A percentile compares a stretch with the other conserved stretches of the same genome.
Conservation (phyloP, 37 sponge, comb jelly and placozoan species). For the Mnemiopsis leidyi region DNA sequence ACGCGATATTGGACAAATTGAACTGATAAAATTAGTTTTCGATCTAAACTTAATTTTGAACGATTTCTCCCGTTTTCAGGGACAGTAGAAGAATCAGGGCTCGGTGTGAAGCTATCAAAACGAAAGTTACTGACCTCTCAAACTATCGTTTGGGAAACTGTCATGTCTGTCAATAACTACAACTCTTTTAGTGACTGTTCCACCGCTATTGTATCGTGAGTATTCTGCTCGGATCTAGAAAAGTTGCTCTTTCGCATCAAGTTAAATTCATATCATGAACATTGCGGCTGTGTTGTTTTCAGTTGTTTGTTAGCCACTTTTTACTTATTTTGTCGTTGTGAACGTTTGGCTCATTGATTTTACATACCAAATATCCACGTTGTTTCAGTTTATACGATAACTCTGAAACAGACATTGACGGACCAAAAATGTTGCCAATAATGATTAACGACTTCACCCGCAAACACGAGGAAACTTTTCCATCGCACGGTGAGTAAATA, state of each 20-base stretch:
- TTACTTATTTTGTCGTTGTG: too few relatives aligned
- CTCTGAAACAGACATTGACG: neutral
- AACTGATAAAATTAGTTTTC: too few relatives aligned
- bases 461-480: constrained; percentile 11
- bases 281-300: too few relatives aligned
- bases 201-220: constrained; percentile 45
- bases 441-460: constrained; percentile 20
- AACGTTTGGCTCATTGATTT: too few relatives aligned
- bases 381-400: constrained; percentile 5
- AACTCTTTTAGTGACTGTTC: constrained; percentile 25
- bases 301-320: too few relatives aligned
- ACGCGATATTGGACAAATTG: too few relatives aligned
- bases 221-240: too few relatives aligned
- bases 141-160: neutral
- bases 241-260: too few relatives aligned
- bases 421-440: neutral
- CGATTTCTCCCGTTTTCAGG: neutral
- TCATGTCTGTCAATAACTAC: constrained; percentile 43
- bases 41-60: too few relatives aligned
- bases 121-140: neutral
- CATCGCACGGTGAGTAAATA: neutral
- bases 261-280: too few relatives aligned
- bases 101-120: constrained; percentile 11
- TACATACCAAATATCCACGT: neutral
- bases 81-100: constrained; percentile 19